Base-by-base conservation (phyloP, 2,888 invertebrate species). In the Lasioglossum vierecki region DNA sequence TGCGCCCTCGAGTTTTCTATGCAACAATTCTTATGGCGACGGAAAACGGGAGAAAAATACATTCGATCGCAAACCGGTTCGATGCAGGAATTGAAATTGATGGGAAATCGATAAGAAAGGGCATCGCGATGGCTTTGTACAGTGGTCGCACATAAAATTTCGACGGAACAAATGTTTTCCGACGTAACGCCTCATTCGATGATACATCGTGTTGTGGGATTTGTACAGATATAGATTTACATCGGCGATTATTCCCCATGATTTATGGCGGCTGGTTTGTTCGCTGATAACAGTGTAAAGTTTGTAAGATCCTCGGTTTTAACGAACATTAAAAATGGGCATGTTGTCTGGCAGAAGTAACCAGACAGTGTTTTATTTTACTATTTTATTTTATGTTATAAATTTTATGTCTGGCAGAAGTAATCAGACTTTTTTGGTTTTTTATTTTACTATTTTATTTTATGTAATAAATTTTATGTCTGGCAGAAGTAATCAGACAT, bases 21-120 rank as follows among this genome's bases (percentile, higher is more conserved):
- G 35, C 30, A 41, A 4, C 46, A 13, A 60, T 18, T 49, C 78
- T 68, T 70, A 63, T 63, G 68, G 49, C 39, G 60, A 30, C 35
- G 35, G 35, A 39, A 39, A 18, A 9, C 22, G 2, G 9, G n/a
- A 35, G 75, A 60, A 70, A 79, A 81, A 79, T 74, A 60, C 78
- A 80, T 84, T 80, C 71, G 46, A 35, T 66, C 35, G 35, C 22
- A 30, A 22, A 9, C 4, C 15, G 66, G 22, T n/a, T n/a, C 70
- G 70, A 41, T 18, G 39, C 11, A 1, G 39, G 9, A 41, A 70
- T 70, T 70, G 41, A 70, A 70, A 70, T 41, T n/a, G 70, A 70
- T 41, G 39, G 41, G n/a, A 70, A 39, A 13, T 70, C 70, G 70
- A 41, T 41, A 39, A 41, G 22, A n/a, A 70, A 41, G n/a, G 68